Base-by-base conservation (phyloP, 2,113 vertebrate genomes). In the Callaeas wilsoni region DNA sequence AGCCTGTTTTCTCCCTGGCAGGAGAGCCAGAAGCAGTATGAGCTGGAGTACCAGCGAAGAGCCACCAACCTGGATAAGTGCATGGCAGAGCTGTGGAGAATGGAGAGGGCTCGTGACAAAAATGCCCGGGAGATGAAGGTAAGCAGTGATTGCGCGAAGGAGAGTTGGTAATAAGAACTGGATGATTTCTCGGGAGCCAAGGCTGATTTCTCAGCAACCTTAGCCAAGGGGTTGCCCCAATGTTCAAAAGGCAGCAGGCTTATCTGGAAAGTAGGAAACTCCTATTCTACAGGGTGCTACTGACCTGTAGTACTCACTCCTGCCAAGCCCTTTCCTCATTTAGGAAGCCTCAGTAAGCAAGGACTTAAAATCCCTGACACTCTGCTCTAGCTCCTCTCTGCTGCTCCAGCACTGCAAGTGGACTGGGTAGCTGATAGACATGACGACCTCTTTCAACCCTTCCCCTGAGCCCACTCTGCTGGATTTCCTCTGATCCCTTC, bases 21-120 rank as follows among this genome's bases (percentile, higher is more conserved):
- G 99, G 97, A 96, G 86, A 99, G 99, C 90, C 98, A 98, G 95
- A 98, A 98, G 87, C 98, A 97, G 25, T 99, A 99, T 7, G 99
- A 99, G 95, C 91, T 98, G 63, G 98, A 99, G 63, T 98, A 99
- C 77, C 98, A 97, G 47, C 98, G 95, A 93, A 98, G 99, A 89
- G 97, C 98, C 3, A 75, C 95, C 59, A 97, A 87, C 78, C 95
- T 98, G 90, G 98, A 99, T 50, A 98, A 98, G 81, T 98, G 96
- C 85, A 98, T 96, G 96, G 95, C 97, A 16, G 98, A 99, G 73
- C 95, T 99, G 53, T 98, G 99, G 98, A 97, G 97, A 96, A 97
- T 98, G 98, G 97, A 99, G 97, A 98, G 98, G 47, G 96, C 96
- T 42, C 97, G 96, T 64, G 98, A 98, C 86, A 98, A 98, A 93